Percentiles rank a stretch among this genome's conserved stretches.
phyloP scores from a whole-genome alignment of 2,113 vertebrate genomes.

The Eonycteris spelaea region DNA sequence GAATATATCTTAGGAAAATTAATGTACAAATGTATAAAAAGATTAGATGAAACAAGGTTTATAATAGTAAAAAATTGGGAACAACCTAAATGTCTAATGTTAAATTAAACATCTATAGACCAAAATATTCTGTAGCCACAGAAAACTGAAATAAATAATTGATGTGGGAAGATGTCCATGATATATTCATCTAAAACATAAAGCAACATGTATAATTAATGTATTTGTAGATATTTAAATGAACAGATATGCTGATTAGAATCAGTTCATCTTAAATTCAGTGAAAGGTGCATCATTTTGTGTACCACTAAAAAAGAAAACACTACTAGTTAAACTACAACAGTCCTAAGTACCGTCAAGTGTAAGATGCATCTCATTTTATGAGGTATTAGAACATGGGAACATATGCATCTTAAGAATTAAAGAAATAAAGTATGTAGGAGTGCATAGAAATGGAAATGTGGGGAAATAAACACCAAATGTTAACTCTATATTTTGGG shows the following conservation, averaged over 20 bases:
- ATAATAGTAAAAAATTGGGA: not conserved
- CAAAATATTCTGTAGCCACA: not conserved
- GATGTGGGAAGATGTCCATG: not conserved
- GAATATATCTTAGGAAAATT: not conserved
- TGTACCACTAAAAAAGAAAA: not conserved
- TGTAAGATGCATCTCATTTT: not conserved
- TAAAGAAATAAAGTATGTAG: not conserved
- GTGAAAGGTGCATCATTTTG: not conserved
- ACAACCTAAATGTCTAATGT: not conserved
- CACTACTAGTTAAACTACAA: not conserved
- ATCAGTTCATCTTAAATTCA: not conserved
- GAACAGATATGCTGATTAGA: not conserved
- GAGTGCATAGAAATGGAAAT: not conserved
- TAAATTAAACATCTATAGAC: not conserved
- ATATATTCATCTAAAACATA: not conserved
- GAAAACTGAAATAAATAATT: not conserved
- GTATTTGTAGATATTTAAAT: not conserved
- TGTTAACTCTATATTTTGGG: not conserved
- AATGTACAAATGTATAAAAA: not conserved
- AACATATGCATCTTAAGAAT: not conserved
- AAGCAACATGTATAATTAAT: not conserved
- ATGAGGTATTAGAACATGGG: not conserved
- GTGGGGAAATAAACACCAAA: not conserved
- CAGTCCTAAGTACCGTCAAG: not conserved
- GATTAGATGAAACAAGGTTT: slow-evolving; percentile 2